Evolutionary conservation across 2,113 vertebrate species (phyloP), one percentile per base, ranked within the genome.

Genomic region (Leucosticte australis): DNA sequence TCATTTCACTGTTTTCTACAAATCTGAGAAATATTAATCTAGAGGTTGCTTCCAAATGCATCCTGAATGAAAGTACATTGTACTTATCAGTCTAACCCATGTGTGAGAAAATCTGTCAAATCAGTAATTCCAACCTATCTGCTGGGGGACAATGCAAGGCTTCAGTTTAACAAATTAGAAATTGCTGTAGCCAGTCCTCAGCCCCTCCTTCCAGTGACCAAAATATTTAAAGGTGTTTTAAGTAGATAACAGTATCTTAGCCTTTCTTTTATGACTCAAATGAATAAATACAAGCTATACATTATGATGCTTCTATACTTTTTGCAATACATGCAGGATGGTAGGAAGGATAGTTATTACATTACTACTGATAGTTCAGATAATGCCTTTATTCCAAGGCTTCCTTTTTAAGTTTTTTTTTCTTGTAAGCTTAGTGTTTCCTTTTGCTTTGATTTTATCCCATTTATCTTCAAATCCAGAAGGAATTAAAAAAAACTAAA

Each of bases 201-300:
- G 57, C 31, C 53, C 67, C 71, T 89, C 91, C 67, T 97, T 42
- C 33, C 39, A 86, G 63, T 80, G 47, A 94, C 94, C 94, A 92
- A 95, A 96, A 92, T 95, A 94, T 92, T 94, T 96, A 86, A 96
- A 96, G 93, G 95, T 95, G 87, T 96, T 96, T 80, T 83, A 93
- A 88, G 87, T 62, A 96, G 95, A 96, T 95, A 97, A 95, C 89
- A 47, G 41, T 93, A 92, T 97, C 90, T 95, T 94, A 83, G 78
- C 90, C 35, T 91, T 91, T 89, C 63, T 95, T 95, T 95, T 93
- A 70, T 90, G 52, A 74, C 42, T 91, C 19, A 82, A 68, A 92
- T 84, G 74, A 90, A 90, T 92, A 86, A 95, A 92, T 88, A 74
- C 42, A 87, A 95, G 70, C 59, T 95, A 9, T 83, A 37, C 37